A percentile compares a stretch with the other conserved stretches of the same genome.
These are phyloP conservation scores for Henicopernis longicauda DNA, from an alignment of 2,113 vertebrate genomes.

Conservation along the genomic window DNA sequence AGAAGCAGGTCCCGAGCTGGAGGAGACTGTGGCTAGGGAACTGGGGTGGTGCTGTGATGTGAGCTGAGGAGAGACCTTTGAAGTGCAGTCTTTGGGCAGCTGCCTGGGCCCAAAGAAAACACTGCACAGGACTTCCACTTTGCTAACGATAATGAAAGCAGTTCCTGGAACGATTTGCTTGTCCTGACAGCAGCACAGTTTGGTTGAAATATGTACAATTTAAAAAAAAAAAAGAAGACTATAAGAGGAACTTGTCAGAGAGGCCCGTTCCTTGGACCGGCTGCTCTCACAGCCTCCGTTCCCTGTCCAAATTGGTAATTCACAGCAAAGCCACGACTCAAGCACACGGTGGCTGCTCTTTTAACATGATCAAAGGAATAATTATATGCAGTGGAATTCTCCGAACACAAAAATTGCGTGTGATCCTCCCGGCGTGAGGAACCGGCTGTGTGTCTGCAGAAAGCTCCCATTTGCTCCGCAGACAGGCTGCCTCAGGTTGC, in stretches of 20 bases:
- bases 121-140: slow-evolving; percentile 23
- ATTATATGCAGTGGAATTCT: slow-evolving; percentile 69
- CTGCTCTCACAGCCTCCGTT: slow-evolving; percentile 5
- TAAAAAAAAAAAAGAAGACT: background rate
- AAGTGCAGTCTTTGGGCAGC: background rate
- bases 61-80: background rate
- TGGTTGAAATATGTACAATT: slow-evolving; percentile 2
- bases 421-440: slow-evolving; percentile 58
- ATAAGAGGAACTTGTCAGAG: background rate
- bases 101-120: slow-evolving; percentile 21
- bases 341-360: slow-evolving; percentile 52
- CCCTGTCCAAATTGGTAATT: slow-evolving; percentile 41
- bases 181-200: slow-evolving; percentile 14
- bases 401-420: slow-evolving; percentile 57
- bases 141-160: slow-evolving; percentile 11
- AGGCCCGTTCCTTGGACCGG: background rate
- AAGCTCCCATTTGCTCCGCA: slow-evolving; percentile 31
- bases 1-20: background rate
- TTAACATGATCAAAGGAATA: slow-evolving; percentile 75
- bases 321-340: slow-evolving; percentile 53
- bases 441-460: slow-evolving; percentile 31
- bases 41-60: fast-evolving
- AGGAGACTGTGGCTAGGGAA: background rate
- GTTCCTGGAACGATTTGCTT: slow-evolving; percentile 24
- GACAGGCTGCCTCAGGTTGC: slow-evolving; percentile 57